These are phyloP conservation scores for Solenopsis invicta DNA, from an alignment of 1,140 invertebrate genomes.

Conservation along the genomic window DNA sequence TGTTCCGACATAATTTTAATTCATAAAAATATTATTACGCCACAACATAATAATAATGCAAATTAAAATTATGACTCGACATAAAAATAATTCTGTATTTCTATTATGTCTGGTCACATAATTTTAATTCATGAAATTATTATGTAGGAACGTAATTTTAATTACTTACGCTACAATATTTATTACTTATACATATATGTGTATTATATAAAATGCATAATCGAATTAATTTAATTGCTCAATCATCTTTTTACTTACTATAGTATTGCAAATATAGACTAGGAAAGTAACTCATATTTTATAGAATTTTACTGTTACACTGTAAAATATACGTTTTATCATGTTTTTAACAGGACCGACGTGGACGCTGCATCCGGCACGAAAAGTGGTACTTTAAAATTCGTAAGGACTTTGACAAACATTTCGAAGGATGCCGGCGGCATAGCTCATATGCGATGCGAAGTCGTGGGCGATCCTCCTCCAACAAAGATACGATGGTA, in stretches of 20 bases:
- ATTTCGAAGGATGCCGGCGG: slow-evolving; percentile 89
- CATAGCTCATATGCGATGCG: slow-evolving; percentile 89
- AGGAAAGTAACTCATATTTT: neutral
- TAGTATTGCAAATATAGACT: neutral
- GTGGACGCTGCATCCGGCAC: slow-evolving; percentile 70
- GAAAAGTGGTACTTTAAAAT: slow-evolving; percentile 83
- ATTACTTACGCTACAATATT: too few species aligned
- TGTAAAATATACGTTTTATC: slow-evolving; percentile 19
- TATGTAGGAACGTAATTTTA: too few species aligned
- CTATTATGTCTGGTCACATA: too few species aligned
- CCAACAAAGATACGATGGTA: slow-evolving; percentile 90
- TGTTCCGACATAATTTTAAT: too few species aligned
- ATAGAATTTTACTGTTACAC: neutral
- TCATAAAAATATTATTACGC: too few species aligned
- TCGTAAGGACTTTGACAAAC: slow-evolving; percentile 87
- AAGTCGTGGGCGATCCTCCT: slow-evolving; percentile 89
- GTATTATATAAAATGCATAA: neutral
- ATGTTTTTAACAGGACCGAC: slow-evolving; percentile 74
- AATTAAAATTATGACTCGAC: too few species aligned
- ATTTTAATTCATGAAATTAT: too few species aligned
- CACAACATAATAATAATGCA: too few species aligned
- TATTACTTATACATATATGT: too few species aligned
- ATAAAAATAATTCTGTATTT: too few species aligned
- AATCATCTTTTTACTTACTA: neutral
- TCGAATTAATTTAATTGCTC: neutral